These are phyloP conservation scores for Corticium candelabrum DNA, from an alignment of 37 sponge, comb jelly and placozoan species.

Conservation along the genomic window DNA sequence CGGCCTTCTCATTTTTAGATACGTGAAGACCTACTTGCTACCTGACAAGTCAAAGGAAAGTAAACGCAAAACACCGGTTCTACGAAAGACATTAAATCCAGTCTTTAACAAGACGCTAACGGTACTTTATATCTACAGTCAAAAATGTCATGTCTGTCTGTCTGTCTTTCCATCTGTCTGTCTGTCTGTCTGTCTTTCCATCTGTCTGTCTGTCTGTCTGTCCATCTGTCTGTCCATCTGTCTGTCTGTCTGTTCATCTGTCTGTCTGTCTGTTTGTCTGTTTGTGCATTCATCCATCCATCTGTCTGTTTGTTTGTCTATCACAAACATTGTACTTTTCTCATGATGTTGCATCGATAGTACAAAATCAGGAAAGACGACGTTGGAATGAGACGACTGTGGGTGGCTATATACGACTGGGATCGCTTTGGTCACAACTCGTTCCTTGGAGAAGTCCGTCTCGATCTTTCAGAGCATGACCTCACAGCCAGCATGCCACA, in stretches of 20 bases:
- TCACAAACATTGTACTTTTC: too few relatives aligned
- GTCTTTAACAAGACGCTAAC: background rate
- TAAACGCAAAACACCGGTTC: background rate
- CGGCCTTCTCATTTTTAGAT: too few relatives aligned
- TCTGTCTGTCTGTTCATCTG: too few relatives aligned
- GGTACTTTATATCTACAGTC: too few relatives aligned
- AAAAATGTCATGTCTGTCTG: too few relatives aligned
- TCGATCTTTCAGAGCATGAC: background rate
- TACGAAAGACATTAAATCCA: background rate
- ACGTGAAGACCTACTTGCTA: background rate
- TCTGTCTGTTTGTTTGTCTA: background rate
- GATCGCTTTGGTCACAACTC: slow-evolving; percentile 2
- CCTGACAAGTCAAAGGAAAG: background rate
- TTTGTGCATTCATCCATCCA: too few relatives aligned
- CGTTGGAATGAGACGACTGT: background rate
- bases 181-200: too few relatives aligned
- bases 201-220: too few relatives aligned
- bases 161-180: too few relatives aligned
- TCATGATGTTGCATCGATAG: background rate
- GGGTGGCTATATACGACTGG: background rate
- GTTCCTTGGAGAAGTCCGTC: background rate
- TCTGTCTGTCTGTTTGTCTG: too few relatives aligned
- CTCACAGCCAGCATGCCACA: background rate
- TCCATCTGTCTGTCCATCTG: too few relatives aligned
- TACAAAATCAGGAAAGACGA: background rate